Base-by-base conservation (phyloP, 2,888 invertebrate species). In the Arrhopalites spinosus region DNA sequence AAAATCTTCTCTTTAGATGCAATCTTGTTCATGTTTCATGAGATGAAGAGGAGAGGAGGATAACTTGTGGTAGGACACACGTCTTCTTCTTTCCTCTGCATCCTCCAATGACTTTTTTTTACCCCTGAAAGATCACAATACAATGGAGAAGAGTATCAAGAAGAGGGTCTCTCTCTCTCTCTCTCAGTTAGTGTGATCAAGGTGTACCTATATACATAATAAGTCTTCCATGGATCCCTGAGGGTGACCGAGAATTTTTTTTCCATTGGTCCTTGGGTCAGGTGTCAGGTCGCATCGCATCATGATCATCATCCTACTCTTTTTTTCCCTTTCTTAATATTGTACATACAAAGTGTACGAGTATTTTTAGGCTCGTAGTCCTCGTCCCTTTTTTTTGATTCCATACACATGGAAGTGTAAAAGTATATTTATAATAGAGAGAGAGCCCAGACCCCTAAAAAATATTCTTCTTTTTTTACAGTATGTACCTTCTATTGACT, bases 1-100 rank as follows among this genome's bases (percentile, higher is more conserved):
- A 79, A 79, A 77, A 70, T 78, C 74, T 75, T 70, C 43, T 20
- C 25, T 70, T 53, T 67, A 79, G 79, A 79, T 79, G 72, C 78
- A 75, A 79, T 79, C 79, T 79, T 70, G 70, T 71, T 76, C 71
- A 74, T 74, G 73, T 74, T 74, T 77, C 74, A 71, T 66, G 74
- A 71, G 77, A 36, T 36, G 63, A 64, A 43, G n/a, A 72, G 20
- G 63, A 72, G 72, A 63, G 72, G 63, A 64, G 64, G 72, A 72
- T 72, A 72, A 72, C 72, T 72, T 72, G 72, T 72, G 72, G 72
- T 72, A 72, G 72, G 72, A 72, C 72, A 72, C 72, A 72, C 64
- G 50, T 64, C 63, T 45, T 47, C 11, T 36, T 63, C 72, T 17
- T 47, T 56, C 56, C 30, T 56, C 36, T 71, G 56, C 71, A 71